Evolutionary conservation across 2,888 invertebrate genomes (phyloP), one percentile per base, ranked within the genome.

Genomic region (Sesia apiformis): DNA sequence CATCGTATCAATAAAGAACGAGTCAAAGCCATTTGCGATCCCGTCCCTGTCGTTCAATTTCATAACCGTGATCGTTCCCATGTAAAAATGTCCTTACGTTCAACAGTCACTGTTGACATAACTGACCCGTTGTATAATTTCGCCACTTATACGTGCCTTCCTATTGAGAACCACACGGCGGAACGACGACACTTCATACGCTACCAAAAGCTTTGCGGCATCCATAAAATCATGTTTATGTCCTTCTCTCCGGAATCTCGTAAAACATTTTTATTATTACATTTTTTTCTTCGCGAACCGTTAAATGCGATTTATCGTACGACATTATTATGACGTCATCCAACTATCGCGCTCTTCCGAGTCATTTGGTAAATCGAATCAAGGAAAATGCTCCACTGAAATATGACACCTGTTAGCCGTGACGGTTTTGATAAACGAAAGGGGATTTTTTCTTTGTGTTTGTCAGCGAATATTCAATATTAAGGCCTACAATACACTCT

Each of bases 371-470:
- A 65, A 66, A 70, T 69, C 60, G 65, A 69, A 69, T 69, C 64
- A 65, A 57, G 59, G 63, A 58, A 60, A 67, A 67, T 69, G 61
- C 69, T 66, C 57, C 54, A 64, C 66, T 73, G 77, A 74, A 73
- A 69, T 76, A 76, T 70, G 72, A 72, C 69, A 75, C 76, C 76
- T 75, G 75, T 66, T 70, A 68, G 59, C 59, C 49, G 46, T 8
- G 8, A 23, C 46, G 46, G 23, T 23, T 23, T 23, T 23, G 23
- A 23, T 23, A 23, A 23, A 23, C 23, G 23, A 23, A 23, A 23
- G 23, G 23, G 23, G 23, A 23, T 23, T 23, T 23, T 23, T 23
- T 23, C 23, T 23, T 23, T 23, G 23, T 23, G 23, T 23, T 23
- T 23, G 23, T 23, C 23, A 23, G 23, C 23, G 23, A 23, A 23